Conservation (phyloP, 2,888 invertebrate genomes). For the Lacanobia wlatinum region DNA sequence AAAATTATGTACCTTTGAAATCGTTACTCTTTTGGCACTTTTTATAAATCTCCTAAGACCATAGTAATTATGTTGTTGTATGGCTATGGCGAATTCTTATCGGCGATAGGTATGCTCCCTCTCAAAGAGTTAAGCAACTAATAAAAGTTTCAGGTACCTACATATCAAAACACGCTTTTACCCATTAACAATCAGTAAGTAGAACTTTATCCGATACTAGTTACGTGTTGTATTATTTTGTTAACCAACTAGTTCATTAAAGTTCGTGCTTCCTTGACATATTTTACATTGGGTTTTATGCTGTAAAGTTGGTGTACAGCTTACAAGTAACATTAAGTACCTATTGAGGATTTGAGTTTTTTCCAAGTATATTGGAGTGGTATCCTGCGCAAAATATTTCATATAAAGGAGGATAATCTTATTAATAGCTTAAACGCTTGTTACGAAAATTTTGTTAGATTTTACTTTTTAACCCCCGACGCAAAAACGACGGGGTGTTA, state of each 20-base stretch:
- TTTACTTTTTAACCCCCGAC: too few species aligned
- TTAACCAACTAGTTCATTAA: constrained; percentile 26
- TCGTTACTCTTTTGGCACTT: too few species aligned
- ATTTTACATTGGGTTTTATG: constrained; percentile 3
- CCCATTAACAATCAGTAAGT: too few species aligned
- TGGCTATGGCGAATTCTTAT: background rate
- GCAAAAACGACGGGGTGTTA: too few species aligned
- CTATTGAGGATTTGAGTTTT: background rate
- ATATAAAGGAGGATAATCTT: too few species aligned
- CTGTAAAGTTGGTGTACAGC: background rate
- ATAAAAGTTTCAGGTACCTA: background rate
- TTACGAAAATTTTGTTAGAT: too few species aligned
- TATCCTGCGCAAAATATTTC: background rate
- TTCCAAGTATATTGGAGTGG: background rate
- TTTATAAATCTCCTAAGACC: too few species aligned
- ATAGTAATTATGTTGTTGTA: too few species aligned
- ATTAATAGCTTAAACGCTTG: too few species aligned
- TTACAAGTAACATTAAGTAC: background rate
- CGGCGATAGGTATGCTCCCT: background rate
- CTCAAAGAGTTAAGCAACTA: background rate
- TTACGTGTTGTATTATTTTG: constrained; percentile 6
- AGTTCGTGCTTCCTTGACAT: constrained; percentile 9
- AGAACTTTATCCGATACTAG: background rate
- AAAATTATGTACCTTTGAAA: too few species aligned
- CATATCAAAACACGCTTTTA: background rate